Evolutionary conservation across 2,113 vertebrate species (phyloP).

Genomic region (Fukomys damarensis): DNA sequence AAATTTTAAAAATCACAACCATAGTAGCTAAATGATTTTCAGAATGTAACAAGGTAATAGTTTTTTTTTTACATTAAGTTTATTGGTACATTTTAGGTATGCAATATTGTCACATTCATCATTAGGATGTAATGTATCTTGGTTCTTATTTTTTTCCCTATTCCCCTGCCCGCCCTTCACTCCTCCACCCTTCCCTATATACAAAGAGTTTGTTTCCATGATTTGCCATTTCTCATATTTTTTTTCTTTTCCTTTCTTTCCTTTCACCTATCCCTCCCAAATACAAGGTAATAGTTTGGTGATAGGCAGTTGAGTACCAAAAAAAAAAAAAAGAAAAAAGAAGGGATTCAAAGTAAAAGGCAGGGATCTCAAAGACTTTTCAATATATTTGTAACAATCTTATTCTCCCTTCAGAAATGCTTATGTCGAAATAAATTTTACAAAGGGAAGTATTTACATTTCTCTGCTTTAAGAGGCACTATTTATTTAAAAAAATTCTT

Average conservation of each 20-base stretch:
- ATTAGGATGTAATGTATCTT: too few relatives aligned
- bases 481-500: not conserved
- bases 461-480: not conserved
- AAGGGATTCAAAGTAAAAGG: not conserved
- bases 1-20: not conserved
- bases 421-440: not conserved
- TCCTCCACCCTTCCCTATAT: too few relatives aligned
- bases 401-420: not conserved
- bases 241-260: too few relatives aligned
- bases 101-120: too few relatives aligned
- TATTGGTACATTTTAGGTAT: too few relatives aligned
- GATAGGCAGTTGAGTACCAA: not conserved
- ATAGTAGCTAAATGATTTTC: not conserved
- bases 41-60: not conserved
- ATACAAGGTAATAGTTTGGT: not conserved
- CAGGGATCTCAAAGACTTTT: not conserved
- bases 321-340: not conserved
- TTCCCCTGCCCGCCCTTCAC: too few relatives aligned
- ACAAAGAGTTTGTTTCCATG: too few relatives aligned
- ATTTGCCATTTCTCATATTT: too few relatives aligned
- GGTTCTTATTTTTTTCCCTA: too few relatives aligned
- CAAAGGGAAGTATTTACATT: not conserved
- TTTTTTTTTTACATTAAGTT: too few relatives aligned
- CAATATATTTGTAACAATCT: not conserved
- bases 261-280: too few relatives aligned